These are phyloP conservation scores for Neodontobutis hainanensis DNA, from an alignment of 2,113 vertebrate genomes.

Conservation along the genomic window DNA sequence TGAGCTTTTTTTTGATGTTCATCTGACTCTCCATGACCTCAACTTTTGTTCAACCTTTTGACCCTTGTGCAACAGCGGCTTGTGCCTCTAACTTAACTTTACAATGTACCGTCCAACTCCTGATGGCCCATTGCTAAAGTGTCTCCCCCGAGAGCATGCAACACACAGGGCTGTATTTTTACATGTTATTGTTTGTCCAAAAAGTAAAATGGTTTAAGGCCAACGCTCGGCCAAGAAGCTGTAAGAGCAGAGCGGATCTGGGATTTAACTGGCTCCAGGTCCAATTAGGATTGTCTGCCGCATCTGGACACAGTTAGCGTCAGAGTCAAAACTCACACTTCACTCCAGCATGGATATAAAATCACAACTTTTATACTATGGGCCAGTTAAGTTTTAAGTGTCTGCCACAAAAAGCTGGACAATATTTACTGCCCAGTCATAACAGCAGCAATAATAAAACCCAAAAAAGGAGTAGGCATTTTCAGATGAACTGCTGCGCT, in stretches of 20 bases:
- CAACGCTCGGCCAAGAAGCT: slow-evolving; percentile 49
- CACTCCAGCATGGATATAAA: slow-evolving; percentile 59
- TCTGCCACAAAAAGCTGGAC: slow-evolving; percentile 33
- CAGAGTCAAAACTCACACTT: slow-evolving; percentile 73
- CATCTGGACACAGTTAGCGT: slow-evolving; percentile 79
- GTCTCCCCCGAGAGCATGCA: slow-evolving; percentile 14
- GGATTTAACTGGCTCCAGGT: slow-evolving; percentile 82
- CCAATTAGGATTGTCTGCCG: slow-evolving; percentile 77
- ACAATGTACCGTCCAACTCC: slow-evolving; percentile 32
- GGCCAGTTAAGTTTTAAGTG: slow-evolving; percentile 39
- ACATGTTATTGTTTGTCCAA: slow-evolving; percentile 36
- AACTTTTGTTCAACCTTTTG: slow-evolving; percentile 44
- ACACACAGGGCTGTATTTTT: slow-evolving; percentile 4
- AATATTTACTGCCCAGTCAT: slow-evolving; percentile 55
- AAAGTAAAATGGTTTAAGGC: slow-evolving; percentile 39
- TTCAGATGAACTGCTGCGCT: slow-evolving; percentile 41
- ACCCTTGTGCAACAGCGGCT: slow-evolving; percentile 43
- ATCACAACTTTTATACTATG: slow-evolving; percentile 60
- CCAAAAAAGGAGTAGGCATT: slow-evolving; percentile 23
- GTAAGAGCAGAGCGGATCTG: slow-evolving; percentile 53
- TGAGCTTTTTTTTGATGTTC: slow-evolving; percentile 33
- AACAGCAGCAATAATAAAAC: slow-evolving; percentile 41
- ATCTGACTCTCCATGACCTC: slow-evolving; percentile 38
- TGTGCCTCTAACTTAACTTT: slow-evolving; percentile 54
- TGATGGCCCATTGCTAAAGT: slow-evolving; percentile 32